These are phyloP conservation scores for Ophonus ardosiacus DNA, from an alignment of 2,888 invertebrate species.

Conservation along the genomic window DNA sequence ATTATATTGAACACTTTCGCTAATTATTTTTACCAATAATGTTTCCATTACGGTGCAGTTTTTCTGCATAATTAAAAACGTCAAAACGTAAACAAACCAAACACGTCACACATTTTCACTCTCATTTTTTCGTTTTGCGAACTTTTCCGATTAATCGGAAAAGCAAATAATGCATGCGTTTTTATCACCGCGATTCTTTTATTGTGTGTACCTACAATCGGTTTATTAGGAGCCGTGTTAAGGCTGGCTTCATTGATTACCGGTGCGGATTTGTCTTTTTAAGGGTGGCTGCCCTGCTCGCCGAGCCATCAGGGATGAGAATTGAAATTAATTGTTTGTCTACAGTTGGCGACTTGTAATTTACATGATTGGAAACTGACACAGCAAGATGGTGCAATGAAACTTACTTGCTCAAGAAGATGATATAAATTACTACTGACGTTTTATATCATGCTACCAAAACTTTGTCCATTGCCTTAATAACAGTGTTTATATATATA, in stretches of 20 bases:
- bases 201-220: constrained; percentile 21
- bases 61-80: constrained; percentile 63
- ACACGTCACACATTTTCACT: constrained; percentile 43
- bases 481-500: too few species aligned
- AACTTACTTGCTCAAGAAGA: neutral
- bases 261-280: neutral
- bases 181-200: constrained; percentile 48
- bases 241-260: constrained; percentile 30
- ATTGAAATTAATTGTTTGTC: constrained; percentile 42
- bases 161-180: constrained; percentile 38
- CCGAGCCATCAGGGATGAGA: neutral
- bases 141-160: constrained; percentile 46
- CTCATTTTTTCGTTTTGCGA: constrained; percentile 17
- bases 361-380: constrained; percentile 41
- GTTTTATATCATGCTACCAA: neutral
- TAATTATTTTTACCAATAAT: constrained; percentile 64
- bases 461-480: too few species aligned
- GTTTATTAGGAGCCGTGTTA: constrained; percentile 25
- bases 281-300: neutral
- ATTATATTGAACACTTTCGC: constrained; percentile 63
- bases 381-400: neutral
- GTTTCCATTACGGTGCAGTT: constrained; percentile 58
- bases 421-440: neutral
- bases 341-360: constrained; percentile 3
- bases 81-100: constrained; percentile 56